phyloP scores from a whole-genome alignment of 2,797 vertebrate genomes.

The Eutrigla gurnardus region DNA sequence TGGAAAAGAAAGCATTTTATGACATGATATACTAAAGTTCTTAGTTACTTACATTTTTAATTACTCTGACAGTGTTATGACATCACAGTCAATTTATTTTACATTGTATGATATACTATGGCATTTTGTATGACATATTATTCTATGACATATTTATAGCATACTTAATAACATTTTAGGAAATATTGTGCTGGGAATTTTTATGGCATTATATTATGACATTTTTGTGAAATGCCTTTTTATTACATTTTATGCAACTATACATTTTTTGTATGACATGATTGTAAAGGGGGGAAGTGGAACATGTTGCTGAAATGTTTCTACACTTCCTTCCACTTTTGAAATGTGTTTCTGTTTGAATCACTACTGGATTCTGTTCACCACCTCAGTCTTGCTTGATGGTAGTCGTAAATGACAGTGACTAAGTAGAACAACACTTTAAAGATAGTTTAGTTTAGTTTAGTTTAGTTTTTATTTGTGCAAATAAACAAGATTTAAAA shows the following conservation, averaged over 20 bases:
- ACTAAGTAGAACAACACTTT: not conserved
- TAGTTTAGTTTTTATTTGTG: too few species aligned
- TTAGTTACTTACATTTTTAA: too few species aligned
- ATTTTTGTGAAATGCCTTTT: not conserved
- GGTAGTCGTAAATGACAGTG: not conserved
- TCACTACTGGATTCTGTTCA: not conserved
- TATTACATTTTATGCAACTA: not conserved
- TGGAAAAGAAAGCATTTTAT: not conserved
- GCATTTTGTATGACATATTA: not conserved
- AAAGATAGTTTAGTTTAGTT: too few species aligned
- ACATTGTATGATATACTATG: not conserved
- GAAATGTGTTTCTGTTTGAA: not conserved
- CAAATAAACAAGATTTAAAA: too few species aligned
- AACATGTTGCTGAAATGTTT: not conserved
- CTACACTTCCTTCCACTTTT: not conserved
- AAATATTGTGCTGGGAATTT: not conserved
- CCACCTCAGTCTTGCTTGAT: not conserved
- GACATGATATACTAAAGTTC: not conserved
- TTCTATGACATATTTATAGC: not conserved
- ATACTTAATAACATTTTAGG: not conserved
- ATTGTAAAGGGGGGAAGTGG: not conserved
- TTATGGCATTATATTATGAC: not conserved
- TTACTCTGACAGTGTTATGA: too few species aligned
- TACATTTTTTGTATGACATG: not conserved
- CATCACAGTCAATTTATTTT: too few species aligned